Conservation (phyloP, 2,888 invertebrate genomes). For the Chloroclysta siterata region DNA sequence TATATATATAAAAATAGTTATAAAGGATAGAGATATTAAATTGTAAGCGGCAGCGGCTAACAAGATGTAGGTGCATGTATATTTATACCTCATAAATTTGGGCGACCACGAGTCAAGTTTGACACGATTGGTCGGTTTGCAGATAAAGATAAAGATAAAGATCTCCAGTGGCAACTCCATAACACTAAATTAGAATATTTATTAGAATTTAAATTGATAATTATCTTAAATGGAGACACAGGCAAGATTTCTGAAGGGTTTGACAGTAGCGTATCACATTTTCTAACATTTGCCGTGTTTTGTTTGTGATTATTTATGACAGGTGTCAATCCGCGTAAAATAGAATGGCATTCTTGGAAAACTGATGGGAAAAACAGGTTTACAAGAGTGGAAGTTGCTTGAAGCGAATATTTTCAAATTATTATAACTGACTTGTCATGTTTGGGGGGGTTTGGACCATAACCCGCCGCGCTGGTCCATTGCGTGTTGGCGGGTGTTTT, state of each 20-base stretch:
- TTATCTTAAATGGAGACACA: conserved; percentile 28
- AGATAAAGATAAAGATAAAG: conserved; percentile 17
- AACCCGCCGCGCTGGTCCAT: too few species aligned
- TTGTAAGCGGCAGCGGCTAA: not conserved
- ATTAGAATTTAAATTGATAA: conserved; percentile 37
- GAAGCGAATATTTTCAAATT: not conserved
- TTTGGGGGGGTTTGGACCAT: too few species aligned
- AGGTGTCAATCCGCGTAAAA: conserved; percentile 10
- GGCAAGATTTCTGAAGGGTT: conserved; percentile 16
- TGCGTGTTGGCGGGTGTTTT: too few species aligned
- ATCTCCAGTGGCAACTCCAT: conserved; percentile 23
- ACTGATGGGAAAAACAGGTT: not conserved
- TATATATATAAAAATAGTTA: too few species aligned
- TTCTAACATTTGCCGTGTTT: conserved; percentile 18
- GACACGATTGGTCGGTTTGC: conserved; percentile 23
- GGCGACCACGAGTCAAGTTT: conserved; percentile 16
- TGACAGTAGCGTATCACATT: conserved; percentile 12
- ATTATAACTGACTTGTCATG: not conserved
- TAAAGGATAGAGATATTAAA: not conserved
- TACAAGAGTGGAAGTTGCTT: not conserved
- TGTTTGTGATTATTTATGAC: conserved; percentile 18
- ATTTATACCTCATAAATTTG: conserved; percentile 25
- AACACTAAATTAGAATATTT: conserved; percentile 30
- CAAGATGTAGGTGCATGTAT: conserved; percentile 16
- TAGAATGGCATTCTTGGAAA: conserved; percentile 3